Base-by-base conservation (phyloP, 2,797 vertebrate species). In the Karalla daura region DNA sequence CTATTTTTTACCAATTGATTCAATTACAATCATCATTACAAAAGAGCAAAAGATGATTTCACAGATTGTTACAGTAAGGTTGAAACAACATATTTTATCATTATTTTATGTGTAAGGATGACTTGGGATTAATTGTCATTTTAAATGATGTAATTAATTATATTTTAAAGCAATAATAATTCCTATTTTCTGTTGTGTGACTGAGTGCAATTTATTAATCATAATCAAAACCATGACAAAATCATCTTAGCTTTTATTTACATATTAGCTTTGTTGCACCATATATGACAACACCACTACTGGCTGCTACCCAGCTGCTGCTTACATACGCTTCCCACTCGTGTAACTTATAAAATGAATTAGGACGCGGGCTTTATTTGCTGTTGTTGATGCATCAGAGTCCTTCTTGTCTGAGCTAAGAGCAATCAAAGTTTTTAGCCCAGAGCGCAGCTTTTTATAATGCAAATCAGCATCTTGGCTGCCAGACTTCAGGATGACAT, bases 391-490 rank as follows among this genome's bases (percentile, higher is more conserved):
- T 50, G 27, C 24, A 28, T 21, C 47, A 60, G 9, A 63, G 56
- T 21, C 5, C 6, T 12, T 7, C 8, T 39, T 9, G 4, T 63
- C 25, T 39, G 53, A 70, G 36, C 47, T 44, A 45, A 12, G 37
- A 79, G 56, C 46, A 49, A 45, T 80, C 27, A 65, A 60, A 46
- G 24, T 7, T 68, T 47, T 25, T 15, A 36, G 49, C 60, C 61
- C 47, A 27, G 13, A 46, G 44, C 15, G 1, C 2, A 33, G 21
- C 5, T 36, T 33, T 65, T 68, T 80, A 36, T 25, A 23, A 74
- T 53, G 46, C 66, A 61, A 8, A 70, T 24, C 50, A 17, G 41
- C 12, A 40, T 44, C 27, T 39, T 36, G 44, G 44, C 65, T 70
- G 66, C 62, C 41, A 63, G 33, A 55, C 40, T 36, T 63, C 30